A percentile compares a stretch with the other conserved stretches of the same genome.
Conservation (phyloP, 2,888 invertebrate species). For the Lottia gigantea region DNA sequence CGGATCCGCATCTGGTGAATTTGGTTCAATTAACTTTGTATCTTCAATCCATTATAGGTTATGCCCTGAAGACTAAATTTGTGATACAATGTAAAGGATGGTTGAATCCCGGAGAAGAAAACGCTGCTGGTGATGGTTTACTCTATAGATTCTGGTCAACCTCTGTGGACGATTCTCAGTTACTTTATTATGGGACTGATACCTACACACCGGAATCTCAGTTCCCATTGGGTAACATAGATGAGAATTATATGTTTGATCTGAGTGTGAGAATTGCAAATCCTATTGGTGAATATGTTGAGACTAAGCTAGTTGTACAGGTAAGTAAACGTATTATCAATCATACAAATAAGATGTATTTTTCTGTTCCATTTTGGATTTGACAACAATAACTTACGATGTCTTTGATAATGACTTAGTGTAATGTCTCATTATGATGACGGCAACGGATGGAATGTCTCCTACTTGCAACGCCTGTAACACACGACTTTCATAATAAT, state of each 20-base stretch:
- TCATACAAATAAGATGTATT: too few species aligned
- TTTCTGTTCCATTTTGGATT: too few species aligned
- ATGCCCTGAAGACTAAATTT: slow-evolving; percentile 43
- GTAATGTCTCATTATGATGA: too few species aligned
- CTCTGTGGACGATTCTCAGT: slow-evolving; percentile 39
- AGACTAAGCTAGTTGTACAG: slow-evolving; percentile 37
- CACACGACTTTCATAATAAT: too few species aligned
- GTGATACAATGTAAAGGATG: slow-evolving; percentile 45
- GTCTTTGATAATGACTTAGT: too few species aligned
- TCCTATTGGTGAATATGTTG: slow-evolving; percentile 48
- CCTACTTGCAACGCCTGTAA: too few species aligned
- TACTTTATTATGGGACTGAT: slow-evolving; percentile 50
- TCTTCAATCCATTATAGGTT: slow-evolving; percentile 1
- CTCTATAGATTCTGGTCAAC: slow-evolving; percentile 47
- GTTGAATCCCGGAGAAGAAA: slow-evolving; percentile 49
- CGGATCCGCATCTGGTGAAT: too few species aligned
- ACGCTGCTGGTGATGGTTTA: slow-evolving; percentile 36
- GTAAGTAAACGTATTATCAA: slow-evolving; percentile 18
- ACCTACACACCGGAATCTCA: slow-evolving; percentile 45
- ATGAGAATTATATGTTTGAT: slow-evolving; percentile 37
- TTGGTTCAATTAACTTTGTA: too few species aligned
- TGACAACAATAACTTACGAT: too few species aligned
- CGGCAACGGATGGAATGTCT: too few species aligned
- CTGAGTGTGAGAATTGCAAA: slow-evolving; percentile 46
- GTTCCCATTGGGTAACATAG: slow-evolving; percentile 40